A percentile compares a stretch with the other conserved stretches of the same genome.
Evolutionary conservation across 2,113 vertebrate species (phyloP).

Genomic region (Anser brachyrhynchus): DNA sequence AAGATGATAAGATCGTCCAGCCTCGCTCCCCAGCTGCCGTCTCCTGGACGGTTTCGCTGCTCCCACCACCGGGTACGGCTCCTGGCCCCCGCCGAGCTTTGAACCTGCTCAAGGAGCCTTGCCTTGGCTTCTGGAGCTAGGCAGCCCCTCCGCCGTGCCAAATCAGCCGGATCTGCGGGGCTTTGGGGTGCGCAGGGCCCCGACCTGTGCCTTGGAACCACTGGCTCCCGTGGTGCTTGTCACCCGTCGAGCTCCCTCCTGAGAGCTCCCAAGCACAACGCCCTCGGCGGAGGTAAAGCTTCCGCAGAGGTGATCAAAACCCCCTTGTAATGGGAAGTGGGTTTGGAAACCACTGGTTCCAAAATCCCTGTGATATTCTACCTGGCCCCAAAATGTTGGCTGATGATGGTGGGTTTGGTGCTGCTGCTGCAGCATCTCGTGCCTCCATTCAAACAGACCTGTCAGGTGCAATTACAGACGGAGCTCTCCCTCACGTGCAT

Average conservation of each 20-base stretch:
- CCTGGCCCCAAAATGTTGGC: not conserved
- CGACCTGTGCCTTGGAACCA: not conserved
- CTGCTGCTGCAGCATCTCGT: not conserved
- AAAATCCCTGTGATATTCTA: not conserved
- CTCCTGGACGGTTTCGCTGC: fast-evolving
- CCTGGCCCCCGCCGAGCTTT: not conserved
- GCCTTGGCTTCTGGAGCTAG: not conserved
- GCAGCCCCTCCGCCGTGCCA: not conserved
- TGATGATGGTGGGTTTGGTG: not conserved
- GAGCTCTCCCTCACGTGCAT: not conserved
- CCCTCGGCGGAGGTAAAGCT: not conserved
- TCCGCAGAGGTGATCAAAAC: not conserved
- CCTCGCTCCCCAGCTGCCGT: not conserved
- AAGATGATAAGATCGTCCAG: not conserved
- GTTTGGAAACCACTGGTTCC: fast-evolving
- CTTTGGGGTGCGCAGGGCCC: not conserved
- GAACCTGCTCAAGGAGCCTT: not conserved
- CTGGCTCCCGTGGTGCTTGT: not conserved
- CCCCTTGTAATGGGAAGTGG: not conserved
- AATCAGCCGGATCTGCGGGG: not conserved
- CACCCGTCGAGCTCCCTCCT: not conserved
- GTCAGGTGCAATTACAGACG: not conserved
- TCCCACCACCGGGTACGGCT: not conserved
- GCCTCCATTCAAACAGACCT: not conserved
- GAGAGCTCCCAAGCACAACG: not conserved